These are phyloP conservation scores for Pagrus major DNA, from an alignment of 2,113 vertebrate species.

Conservation along the genomic window DNA sequence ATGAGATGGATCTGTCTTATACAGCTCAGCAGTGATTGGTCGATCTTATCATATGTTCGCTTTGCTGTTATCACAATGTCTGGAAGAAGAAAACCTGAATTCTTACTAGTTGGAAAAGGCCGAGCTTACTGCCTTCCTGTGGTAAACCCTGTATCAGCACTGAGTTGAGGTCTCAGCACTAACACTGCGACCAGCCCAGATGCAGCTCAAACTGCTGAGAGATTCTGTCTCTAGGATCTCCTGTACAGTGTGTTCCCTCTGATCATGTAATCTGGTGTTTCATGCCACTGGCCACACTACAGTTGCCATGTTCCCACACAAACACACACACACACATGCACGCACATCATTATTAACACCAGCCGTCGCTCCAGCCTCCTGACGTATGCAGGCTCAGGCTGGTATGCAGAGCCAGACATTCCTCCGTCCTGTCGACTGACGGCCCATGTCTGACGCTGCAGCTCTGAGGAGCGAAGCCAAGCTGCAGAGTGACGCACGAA, in stretches of 20 bases:
- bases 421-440: constrained; percentile 29
- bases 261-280: neutral
- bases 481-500: constrained; percentile 43
- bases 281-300: neutral
- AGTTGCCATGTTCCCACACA: constrained; percentile 31
- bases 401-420: constrained; percentile 70
- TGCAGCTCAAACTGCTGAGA: neutral
- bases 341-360: constrained; percentile 4
- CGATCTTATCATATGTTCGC: neutral
- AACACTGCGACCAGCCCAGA: neutral
- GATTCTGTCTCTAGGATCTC: neutral
- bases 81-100: neutral
- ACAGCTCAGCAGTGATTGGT: neutral
- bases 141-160: neutral
- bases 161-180: neutral
- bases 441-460: constrained; percentile 23
- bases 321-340: constrained; percentile 35
- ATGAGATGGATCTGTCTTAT: neutral
- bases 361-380: constrained; percentile 25
- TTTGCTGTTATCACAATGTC: neutral
- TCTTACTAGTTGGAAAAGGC: neutral
- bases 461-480: neutral
- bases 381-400: constrained; percentile 41
- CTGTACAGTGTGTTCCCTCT: neutral
- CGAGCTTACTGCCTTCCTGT: neutral